Conservation (phyloP, 2,888 invertebrate genomes). For the Adelognathus sp. region DNA sequence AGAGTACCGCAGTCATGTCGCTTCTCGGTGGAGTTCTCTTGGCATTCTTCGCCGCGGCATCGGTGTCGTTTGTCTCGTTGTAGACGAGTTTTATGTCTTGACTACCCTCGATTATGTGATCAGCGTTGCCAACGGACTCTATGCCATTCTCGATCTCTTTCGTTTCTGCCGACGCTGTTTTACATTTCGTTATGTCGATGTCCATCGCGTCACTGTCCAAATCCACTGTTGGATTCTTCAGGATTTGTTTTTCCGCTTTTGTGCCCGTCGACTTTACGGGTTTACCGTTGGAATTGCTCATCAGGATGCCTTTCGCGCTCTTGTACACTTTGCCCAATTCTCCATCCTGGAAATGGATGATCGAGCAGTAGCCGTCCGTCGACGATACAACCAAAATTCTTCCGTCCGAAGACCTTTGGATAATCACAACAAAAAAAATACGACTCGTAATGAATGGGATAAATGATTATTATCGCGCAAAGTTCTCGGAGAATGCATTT, state of each 20-base stretch:
- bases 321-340: conserved; percentile 87
- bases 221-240: conserved; percentile 61
- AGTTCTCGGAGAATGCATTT: too few species aligned
- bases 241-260: neutral
- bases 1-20: conserved; percentile 60
- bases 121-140: conserved; percentile 24
- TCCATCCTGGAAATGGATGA: conserved; percentile 88
- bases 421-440: conserved; percentile 3
- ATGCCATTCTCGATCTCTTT: conserved; percentile 31
- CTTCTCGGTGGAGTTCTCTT: conserved; percentile 69
- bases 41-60: conserved; percentile 62
- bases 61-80: conserved; percentile 81
- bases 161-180: conserved; percentile 1
- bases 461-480: too few species aligned
- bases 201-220: conserved; percentile 76
- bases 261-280: neutral
- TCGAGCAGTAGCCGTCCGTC: conserved; percentile 94
- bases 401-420: conserved; percentile 88
- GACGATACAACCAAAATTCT: conserved; percentile 89
- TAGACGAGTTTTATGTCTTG: conserved; percentile 85
- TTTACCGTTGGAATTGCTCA: conserved; percentile 12
- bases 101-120: conserved; percentile 79
- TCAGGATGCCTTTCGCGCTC: conserved; percentile 73
- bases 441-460: too few species aligned
- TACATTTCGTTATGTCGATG: conserved; percentile 67